phyloP scores from a whole-genome alignment of 2,888 invertebrate genomes.

The Meghimatium bilineatum region DNA sequence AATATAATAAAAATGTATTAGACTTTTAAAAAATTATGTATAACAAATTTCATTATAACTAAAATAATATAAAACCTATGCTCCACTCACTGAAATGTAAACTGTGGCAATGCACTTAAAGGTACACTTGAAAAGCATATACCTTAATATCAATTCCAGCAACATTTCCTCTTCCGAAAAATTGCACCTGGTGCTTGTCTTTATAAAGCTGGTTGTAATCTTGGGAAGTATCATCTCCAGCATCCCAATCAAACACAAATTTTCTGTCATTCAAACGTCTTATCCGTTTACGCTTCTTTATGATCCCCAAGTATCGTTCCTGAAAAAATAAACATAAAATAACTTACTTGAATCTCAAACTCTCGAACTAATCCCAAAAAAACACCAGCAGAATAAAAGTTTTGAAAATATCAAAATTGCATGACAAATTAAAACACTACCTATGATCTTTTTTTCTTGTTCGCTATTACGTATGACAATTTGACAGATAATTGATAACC shows the following conservation, averaged over 20 bases:
- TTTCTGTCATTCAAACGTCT: conserved; percentile 97
- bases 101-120: background rate
- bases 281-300: conserved; percentile 91
- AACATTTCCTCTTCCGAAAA: conserved; percentile 97
- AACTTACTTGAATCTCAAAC: background rate
- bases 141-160: conserved; percentile 97
- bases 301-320: conserved; percentile 93
- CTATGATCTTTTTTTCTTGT: no score
- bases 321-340: conserved; percentile 49
- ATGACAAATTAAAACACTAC: no score
- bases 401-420: no score
- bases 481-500: no score
- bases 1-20: no score
- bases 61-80: background rate
- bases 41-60: background rate
- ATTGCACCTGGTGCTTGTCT: conserved; percentile 90
- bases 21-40: no score
- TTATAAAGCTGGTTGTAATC: conserved; percentile 98
- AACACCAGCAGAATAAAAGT: no score
- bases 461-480: no score
- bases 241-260: conserved; percentile 99
- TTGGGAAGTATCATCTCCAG: conserved; percentile 96
- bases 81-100: background rate
- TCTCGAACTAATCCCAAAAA: no score
- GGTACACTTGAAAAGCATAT: background rate